Percentiles rank a stretch among this genome's conserved stretches.
phyloP scores from a whole-genome alignment of 2,888 invertebrate genomes.

The Drosophila merina region DNA sequence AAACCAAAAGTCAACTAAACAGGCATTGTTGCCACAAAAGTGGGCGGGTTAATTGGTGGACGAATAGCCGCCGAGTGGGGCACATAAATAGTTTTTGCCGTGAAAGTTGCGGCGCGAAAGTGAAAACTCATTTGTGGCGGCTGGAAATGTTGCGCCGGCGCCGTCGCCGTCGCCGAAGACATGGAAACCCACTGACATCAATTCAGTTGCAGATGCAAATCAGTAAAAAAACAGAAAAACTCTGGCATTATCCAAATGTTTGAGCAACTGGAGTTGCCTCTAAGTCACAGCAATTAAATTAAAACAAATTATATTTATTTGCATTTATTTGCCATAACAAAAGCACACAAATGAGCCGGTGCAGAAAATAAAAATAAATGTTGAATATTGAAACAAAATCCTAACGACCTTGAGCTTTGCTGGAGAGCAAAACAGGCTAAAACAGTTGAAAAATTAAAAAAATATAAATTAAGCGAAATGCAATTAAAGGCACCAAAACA shows the following conservation, averaged over 20 bases:
- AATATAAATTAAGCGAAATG: slow-evolving; percentile 36
- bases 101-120: slow-evolving; percentile 64
- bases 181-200: slow-evolving; percentile 74
- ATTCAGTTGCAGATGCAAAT: slow-evolving; percentile 39
- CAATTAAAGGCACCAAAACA: slow-evolving; percentile 36
- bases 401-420: slow-evolving; percentile 24
- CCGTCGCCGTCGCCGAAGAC: slow-evolving; percentile 37
- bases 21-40: background rate
- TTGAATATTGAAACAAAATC: slow-evolving; percentile 36
- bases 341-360: slow-evolving; percentile 18
- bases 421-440: slow-evolving; percentile 27
- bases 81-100: slow-evolving; percentile 13
- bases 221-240: background rate
- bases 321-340: slow-evolving; percentile 51
- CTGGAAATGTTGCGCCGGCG: slow-evolving; percentile 51
- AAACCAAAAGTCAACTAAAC: background rate
- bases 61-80: slow-evolving; percentile 2
- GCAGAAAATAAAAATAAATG: slow-evolving; percentile 16
- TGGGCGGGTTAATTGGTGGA: background rate
- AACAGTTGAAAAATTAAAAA: slow-evolving; percentile 33
- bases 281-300: slow-evolving; percentile 61
- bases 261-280: slow-evolving; percentile 47
- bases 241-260: slow-evolving; percentile 19
- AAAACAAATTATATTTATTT: slow-evolving; percentile 51
- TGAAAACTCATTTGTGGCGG: slow-evolving; percentile 52